phyloP scores from a whole-genome alignment of 2,888 invertebrate species.

The Geophilus truncorum region DNA sequence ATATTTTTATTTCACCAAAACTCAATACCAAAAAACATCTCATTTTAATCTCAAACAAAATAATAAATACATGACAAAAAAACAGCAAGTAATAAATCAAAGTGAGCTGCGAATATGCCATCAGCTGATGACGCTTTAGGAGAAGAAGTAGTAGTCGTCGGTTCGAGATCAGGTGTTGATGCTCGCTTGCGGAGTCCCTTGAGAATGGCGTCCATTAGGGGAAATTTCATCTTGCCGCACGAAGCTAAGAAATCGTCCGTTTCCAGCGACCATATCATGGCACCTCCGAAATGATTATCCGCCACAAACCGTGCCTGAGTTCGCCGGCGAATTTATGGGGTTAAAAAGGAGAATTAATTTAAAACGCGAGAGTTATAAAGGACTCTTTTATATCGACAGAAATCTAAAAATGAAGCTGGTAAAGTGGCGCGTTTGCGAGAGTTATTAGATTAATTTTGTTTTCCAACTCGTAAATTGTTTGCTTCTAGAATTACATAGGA shows the following conservation, averaged over 20 bases:
- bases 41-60: too few relatives aligned
- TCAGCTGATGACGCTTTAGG: neutral
- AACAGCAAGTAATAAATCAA: neutral
- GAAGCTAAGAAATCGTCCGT: slow-evolving; percentile 77
- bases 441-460: slow-evolving; percentile 4
- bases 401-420: neutral
- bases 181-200: slow-evolving; percentile 56
- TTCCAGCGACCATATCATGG: slow-evolving; percentile 86
- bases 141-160: neutral
- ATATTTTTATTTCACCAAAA: too few relatives aligned
- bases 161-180: slow-evolving; percentile 47
- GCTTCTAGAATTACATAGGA: neutral
- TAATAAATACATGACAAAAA: neutral
- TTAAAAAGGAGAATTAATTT: neutral
- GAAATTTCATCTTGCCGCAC: slow-evolving; percentile 61
- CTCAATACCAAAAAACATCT: too few relatives aligned
- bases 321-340: neutral
- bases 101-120: neutral
- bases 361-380: too few relatives aligned
- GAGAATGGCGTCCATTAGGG: slow-evolving; percentile 67
- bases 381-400: too few relatives aligned
- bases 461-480: neutral
- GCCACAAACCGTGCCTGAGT: slow-evolving; percentile 57
- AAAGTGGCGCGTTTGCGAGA: neutral
- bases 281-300: slow-evolving; percentile 63